A percentile compares a stretch with the other conserved stretches of the same genome.
Conservation (phyloP, 2,888 invertebrate genomes). For the Polyommatus iphigenia region DNA sequence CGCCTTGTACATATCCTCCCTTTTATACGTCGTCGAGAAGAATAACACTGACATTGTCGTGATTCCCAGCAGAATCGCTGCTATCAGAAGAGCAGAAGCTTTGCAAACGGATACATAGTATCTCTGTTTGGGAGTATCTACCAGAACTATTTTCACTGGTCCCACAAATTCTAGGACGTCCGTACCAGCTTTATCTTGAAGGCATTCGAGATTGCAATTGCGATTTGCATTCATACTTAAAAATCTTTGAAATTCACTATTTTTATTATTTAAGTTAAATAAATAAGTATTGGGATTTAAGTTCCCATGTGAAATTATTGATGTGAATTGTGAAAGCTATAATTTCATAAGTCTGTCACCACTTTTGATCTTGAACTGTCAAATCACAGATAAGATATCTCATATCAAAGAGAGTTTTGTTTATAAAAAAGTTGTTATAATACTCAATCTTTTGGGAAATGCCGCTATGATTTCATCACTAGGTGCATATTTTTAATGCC, state of each 20-base stretch:
- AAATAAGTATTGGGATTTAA: too few species aligned
- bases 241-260: neutral
- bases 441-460: neutral
- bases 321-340: too few species aligned
- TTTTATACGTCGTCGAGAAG: slow-evolving; percentile 47
- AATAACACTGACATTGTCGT: slow-evolving; percentile 47
- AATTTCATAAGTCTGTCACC: neutral
- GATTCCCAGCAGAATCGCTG: slow-evolving; percentile 51
- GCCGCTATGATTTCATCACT: neutral
- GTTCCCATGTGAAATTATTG: neutral
- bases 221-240: slow-evolving; percentile 36
- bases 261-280: neutral
- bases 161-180: slow-evolving; percentile 53
- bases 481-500: neutral
- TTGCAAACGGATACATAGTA: slow-evolving; percentile 32
- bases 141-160: slow-evolving; percentile 60
- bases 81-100: slow-evolving; percentile 49
- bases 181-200: slow-evolving; percentile 39
- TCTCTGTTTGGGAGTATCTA: slow-evolving; percentile 47
- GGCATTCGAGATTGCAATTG: slow-evolving; percentile 54
- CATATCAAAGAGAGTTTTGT: neutral
- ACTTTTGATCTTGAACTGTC: neutral
- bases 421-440: neutral
- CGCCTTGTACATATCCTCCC: slow-evolving; percentile 39
- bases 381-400: neutral